These are phyloP conservation scores for Adelognathus sp. DNA, from an alignment of 2,888 invertebrate species.

Conservation along the genomic window DNA sequence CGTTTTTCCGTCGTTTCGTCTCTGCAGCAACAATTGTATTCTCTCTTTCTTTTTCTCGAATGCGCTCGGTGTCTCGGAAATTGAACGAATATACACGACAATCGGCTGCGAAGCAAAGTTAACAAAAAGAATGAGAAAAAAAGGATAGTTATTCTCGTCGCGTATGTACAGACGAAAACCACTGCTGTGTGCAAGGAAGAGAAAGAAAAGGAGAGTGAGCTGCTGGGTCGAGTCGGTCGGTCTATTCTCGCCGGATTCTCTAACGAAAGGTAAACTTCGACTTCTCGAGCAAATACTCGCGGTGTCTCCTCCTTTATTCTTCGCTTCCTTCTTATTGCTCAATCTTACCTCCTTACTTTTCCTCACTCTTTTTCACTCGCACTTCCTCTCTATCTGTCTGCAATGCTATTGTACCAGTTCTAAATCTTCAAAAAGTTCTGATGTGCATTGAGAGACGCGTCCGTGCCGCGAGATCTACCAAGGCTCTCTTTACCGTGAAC, in stretches of 20 bases:
- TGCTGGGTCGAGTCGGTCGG: slow-evolving; percentile 15
- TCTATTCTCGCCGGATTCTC: slow-evolving; percentile 58
- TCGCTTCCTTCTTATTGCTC: slow-evolving; percentile 50
- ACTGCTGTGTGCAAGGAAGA: slow-evolving; percentile 23
- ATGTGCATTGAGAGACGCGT: too few species aligned
- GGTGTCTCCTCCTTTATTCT: slow-evolving; percentile 39
- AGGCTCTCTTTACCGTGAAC: too few species aligned
- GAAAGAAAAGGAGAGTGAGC: too few species aligned
- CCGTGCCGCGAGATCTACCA: too few species aligned
- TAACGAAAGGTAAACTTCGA: slow-evolving; percentile 77
- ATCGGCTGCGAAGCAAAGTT: slow-evolving; percentile 7
- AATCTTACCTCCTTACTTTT: slow-evolving; percentile 43
- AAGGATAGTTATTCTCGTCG: not conserved
- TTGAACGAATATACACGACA: slow-evolving; percentile 44
- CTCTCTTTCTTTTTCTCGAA: slow-evolving; percentile 32
- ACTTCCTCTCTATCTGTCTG: slow-evolving; percentile 21
- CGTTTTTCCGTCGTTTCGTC: slow-evolving; percentile 42
- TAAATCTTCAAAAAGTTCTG: too few species aligned
- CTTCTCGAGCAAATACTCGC: slow-evolving; percentile 69
- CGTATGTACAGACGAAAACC: slow-evolving; percentile 48
- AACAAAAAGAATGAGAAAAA: not conserved
- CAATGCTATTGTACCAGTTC: too few species aligned
- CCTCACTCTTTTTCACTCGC: slow-evolving; percentile 31
- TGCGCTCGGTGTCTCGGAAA: slow-evolving; percentile 32
- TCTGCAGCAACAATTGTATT: slow-evolving; percentile 7